A percentile compares a stretch with the other conserved stretches of the same genome.
These are phyloP conservation scores for Vulpes ferrilata DNA, from an alignment of 2,113 vertebrate species.

Conservation along the genomic window DNA sequence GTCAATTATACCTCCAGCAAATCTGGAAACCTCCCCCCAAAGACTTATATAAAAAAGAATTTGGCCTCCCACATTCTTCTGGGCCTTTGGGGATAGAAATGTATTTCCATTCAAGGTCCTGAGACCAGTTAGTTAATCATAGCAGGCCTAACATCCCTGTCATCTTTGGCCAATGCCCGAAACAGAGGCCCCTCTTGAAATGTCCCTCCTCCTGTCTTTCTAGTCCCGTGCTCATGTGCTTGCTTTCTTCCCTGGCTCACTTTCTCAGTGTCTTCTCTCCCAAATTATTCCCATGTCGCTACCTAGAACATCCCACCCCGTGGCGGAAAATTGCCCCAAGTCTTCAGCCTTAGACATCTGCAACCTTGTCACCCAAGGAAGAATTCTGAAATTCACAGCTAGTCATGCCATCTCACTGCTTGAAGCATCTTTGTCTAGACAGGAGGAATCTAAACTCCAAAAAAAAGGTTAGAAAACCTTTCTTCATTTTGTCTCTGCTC, in stretches of 20 bases:
- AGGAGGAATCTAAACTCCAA: not conserved
- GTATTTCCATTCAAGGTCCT: not conserved
- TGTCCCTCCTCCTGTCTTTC: not conserved
- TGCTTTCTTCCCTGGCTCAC: not conserved
- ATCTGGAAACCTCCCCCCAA: not conserved
- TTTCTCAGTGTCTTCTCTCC: not conserved
- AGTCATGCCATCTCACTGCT: not conserved
- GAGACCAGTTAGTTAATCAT: not conserved
- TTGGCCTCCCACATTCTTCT: not conserved
- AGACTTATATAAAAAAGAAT: not conserved
- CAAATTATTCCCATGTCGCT: not conserved
- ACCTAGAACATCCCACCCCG: not conserved
- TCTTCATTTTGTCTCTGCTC: slow-evolving; percentile 24
- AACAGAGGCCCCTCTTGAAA: slow-evolving; percentile 14
- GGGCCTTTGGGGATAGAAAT: not conserved
- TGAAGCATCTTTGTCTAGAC: not conserved
- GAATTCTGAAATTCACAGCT: slow-evolving; percentile 18
- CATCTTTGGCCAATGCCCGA: not conserved
- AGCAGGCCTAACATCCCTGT: not conserved
- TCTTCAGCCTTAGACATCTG: not conserved
- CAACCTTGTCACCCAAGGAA: not conserved
- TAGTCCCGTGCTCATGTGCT: not conserved
- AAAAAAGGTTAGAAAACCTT: not conserved
- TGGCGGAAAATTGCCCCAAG: not conserved
- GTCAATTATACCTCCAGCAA: not conserved